A percentile compares a stretch with the other conserved stretches of the same genome.
These are phyloP conservation scores for Varanus salvator DNA, from an alignment of 2,113 vertebrate species.

Conservation along the genomic window DNA sequence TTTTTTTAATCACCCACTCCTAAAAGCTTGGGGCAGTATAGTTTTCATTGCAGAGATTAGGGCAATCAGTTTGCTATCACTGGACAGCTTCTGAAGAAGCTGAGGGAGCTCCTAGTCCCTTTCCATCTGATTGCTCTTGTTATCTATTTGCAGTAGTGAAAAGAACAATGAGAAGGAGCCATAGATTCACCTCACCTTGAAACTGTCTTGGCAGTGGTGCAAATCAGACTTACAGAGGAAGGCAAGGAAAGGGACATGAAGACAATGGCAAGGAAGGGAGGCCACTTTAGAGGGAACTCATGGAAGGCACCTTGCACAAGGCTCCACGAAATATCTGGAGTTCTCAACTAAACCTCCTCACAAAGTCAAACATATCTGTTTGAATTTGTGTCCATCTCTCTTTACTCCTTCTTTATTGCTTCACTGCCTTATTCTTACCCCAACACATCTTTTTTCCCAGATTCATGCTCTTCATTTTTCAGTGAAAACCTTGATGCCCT, in stretches of 20 bases:
- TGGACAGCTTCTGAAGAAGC: background rate
- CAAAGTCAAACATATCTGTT: background rate
- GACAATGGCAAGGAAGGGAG: background rate
- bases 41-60: background rate
- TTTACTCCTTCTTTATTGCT: background rate
- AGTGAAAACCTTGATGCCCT: background rate
- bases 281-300: background rate
- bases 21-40: background rate
- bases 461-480: background rate
- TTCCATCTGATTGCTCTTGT: background rate
- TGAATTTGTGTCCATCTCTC: background rate
- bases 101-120: too few relatives aligned
- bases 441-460: background rate
- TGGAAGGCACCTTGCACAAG: background rate
- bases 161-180: background rate
- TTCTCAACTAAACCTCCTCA: background rate
- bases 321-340: background rate
- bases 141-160: background rate
- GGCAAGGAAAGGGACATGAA: background rate
- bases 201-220: background rate
- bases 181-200: background rate
- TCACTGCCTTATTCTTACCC: background rate
- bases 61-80: background rate
- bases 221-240: background rate
- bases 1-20: background rate